Evolutionary conservation across 1,140 invertebrate genomes (phyloP).

Genomic region (Caenorhabditis tropicalis): DNA sequence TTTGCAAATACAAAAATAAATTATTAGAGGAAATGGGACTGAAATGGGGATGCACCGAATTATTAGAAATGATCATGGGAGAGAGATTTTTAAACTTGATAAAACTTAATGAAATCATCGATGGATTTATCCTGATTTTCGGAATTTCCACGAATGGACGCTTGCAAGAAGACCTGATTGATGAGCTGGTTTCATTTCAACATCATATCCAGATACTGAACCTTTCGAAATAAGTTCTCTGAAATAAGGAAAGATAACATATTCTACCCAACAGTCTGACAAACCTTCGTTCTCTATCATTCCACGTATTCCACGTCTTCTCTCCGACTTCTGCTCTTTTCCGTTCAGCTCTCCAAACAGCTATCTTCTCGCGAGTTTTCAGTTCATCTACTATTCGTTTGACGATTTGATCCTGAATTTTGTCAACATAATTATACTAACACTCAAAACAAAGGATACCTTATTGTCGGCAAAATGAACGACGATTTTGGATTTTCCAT

Average conservation of each 20-base stretch:
- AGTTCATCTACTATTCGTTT: conserved; percentile 10
- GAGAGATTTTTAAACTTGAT: neutral
- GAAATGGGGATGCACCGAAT: neutral
- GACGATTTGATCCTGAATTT: neutral
- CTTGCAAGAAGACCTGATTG: conserved; percentile 4
- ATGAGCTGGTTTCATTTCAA: conserved; percentile 22
- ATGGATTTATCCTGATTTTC: neutral
- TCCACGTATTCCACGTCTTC: conserved; percentile 35
- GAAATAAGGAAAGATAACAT: neutral
- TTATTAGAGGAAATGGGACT: neutral
- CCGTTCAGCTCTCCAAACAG: conserved; percentile 38
- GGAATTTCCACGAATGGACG: conserved; percentile 23
- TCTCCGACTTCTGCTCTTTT: conserved; percentile 33
- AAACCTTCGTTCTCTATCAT: conserved; percentile 31
- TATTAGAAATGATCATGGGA: neutral
- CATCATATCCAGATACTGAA: conserved; percentile 43
- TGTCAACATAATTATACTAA: neutral
- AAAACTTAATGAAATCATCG: neutral
- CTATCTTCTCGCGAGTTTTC: neutral
- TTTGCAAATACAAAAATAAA: neutral
- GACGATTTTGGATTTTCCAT: conserved; percentile 47
- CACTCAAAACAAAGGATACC: neutral
- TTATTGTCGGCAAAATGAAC: conserved; percentile 44
- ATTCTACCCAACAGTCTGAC: neutral
- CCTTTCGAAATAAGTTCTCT: conserved; percentile 34